These are phyloP conservation scores for Synanthedon formicaeformis DNA, from an alignment of 2,888 invertebrate genomes.

Conservation along the genomic window DNA sequence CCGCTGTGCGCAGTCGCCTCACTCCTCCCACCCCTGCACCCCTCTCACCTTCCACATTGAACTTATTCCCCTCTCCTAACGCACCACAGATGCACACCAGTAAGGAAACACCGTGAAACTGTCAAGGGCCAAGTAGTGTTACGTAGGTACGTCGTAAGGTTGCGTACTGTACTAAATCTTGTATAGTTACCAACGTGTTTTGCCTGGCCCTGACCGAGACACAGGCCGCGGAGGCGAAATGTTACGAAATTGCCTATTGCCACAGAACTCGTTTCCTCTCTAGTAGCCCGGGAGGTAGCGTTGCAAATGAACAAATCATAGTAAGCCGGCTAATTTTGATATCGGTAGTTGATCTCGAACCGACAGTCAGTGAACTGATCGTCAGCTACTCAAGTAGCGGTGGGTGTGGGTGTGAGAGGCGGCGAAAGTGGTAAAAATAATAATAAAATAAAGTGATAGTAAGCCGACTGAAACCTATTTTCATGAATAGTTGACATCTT, in stretches of 20 bases:
- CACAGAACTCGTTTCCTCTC: constrained; percentile 35
- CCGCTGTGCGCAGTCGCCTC: constrained; percentile 54
- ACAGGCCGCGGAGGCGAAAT: constrained; percentile 50
- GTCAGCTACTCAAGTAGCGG: too few relatives aligned
- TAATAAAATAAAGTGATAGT: too few relatives aligned
- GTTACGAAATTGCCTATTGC: constrained; percentile 56
- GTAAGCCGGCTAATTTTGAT: too few relatives aligned
- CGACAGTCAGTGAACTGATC: too few relatives aligned
- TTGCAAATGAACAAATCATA: too few relatives aligned
- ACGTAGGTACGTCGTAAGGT: background rate
- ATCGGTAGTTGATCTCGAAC: too few relatives aligned
- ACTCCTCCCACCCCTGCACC: constrained; percentile 15
- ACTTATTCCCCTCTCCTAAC: constrained; percentile 18
- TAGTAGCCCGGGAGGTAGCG: too few relatives aligned
- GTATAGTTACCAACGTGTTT: background rate
- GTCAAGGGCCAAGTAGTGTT: background rate
- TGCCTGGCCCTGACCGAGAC: constrained; percentile 66
- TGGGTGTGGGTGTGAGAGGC: too few relatives aligned
- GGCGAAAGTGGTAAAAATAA: too few relatives aligned
- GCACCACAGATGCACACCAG: background rate
- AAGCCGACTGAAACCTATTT: too few relatives aligned
- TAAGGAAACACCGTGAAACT: background rate
- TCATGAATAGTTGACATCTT: too few relatives aligned
- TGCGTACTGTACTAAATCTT: background rate
- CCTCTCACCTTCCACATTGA: constrained; percentile 16